Percentiles rank a stretch among this genome's conserved stretches.
Conservation (phyloP, 2,797 vertebrate genomes). For the Pipistrellus nathusii region DNA sequence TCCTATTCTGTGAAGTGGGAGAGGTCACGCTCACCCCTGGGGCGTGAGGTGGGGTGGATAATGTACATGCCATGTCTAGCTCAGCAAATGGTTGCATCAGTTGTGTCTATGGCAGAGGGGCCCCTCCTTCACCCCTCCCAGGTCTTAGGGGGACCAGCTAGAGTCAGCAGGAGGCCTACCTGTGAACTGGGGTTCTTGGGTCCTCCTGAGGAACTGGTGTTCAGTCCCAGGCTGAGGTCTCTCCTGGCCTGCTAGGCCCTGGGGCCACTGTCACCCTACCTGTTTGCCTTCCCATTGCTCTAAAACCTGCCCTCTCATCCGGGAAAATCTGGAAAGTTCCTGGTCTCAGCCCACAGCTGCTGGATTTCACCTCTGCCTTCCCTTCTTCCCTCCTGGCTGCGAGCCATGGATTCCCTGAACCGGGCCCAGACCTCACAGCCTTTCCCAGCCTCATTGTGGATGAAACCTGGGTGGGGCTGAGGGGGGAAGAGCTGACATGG, state of each 20-base stretch:
- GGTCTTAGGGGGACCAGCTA: not conserved
- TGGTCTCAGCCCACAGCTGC: conserved; percentile 68
- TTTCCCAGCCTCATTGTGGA: not conserved
- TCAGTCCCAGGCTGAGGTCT: conserved; percentile 35
- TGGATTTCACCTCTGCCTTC: conserved; percentile 81
- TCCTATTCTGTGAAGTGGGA: conserved; percentile 26
- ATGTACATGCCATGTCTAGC: not conserved
- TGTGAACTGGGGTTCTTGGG: conserved; percentile 31
- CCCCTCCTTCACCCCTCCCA: not conserved
- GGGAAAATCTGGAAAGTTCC: conserved; percentile 77
- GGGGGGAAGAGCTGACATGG: conserved; percentile 4
- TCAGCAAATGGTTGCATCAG: not conserved
- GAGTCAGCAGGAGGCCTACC: not conserved
- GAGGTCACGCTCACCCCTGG: not conserved
- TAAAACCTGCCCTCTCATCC: conserved; percentile 67
- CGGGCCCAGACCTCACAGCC: not conserved
- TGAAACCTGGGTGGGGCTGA: not conserved
- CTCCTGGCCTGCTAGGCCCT: not conserved
- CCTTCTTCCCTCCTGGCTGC: conserved; percentile 77
- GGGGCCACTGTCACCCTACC: conserved; percentile 48
- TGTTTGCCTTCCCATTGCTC: conserved; percentile 71
- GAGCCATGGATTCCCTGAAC: conserved; percentile 70
- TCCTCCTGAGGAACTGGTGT: conserved; percentile 74
- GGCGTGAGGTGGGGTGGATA: not conserved
- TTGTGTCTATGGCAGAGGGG: not conserved